Conservation (phyloP, 1,140 invertebrate species). For the Trissolcus basalis region DNA sequence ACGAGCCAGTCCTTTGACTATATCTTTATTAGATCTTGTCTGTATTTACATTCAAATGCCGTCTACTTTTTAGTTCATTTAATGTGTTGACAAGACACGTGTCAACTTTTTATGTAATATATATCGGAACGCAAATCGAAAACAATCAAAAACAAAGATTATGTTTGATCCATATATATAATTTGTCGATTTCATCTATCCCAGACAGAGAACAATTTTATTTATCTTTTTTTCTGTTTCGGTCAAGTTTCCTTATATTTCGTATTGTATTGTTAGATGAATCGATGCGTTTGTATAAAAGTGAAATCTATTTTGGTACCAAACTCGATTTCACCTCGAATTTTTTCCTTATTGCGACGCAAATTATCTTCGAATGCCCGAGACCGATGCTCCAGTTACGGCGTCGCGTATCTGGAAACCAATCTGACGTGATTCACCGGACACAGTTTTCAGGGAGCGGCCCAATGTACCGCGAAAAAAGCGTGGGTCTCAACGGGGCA, state of each 20-base stretch:
- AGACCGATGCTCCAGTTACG: constrained; percentile 63
- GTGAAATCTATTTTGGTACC: constrained; percentile 36
- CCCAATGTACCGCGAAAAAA: constrained; percentile 43
- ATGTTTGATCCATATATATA: no score
- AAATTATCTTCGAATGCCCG: constrained; percentile 60
- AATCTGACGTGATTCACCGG: constrained; percentile 65
- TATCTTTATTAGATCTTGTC: no score
- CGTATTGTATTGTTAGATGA: constrained; percentile 21
- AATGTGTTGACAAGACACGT: no score
- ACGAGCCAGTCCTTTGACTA: no score
- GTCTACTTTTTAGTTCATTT: no score
- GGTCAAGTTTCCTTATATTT: constrained; percentile 20
- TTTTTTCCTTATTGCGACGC: constrained; percentile 53
- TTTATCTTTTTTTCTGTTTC: not conserved
- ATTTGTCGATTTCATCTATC: no score
- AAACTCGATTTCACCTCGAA: constrained; percentile 40
- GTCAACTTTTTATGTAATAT: no score
- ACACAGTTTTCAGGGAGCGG: constrained; percentile 59
- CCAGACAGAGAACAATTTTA: not conserved
- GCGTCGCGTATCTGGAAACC: constrained; percentile 46
- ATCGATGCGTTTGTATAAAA: constrained; percentile 19
- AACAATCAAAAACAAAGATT: no score
- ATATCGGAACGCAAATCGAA: no score
- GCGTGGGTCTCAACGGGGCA: constrained; percentile 46
- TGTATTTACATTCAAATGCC: no score